Percentiles rank a stretch among this genome's conserved stretches.
Conservation (phyloP, 2,797 vertebrate genomes). For the Alcedo atthis region DNA sequence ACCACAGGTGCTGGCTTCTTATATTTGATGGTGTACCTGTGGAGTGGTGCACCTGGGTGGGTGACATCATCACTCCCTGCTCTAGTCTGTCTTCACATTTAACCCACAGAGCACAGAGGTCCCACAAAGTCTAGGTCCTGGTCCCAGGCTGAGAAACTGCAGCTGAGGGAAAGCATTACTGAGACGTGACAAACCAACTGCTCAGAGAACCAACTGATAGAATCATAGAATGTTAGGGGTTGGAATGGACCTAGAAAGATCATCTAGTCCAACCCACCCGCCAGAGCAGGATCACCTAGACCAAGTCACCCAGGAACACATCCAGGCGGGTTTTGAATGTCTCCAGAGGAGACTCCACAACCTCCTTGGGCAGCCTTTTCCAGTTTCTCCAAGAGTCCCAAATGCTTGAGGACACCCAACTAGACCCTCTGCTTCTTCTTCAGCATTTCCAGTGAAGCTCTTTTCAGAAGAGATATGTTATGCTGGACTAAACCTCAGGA, state of each 20-base stretch:
- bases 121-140: neutral
- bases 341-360: no score
- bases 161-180: neutral
- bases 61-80: neutral
- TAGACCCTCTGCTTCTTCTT: neutral
- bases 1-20: neutral
- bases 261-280: no score
- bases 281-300: no score
- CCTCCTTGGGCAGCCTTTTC: no score
- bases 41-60: fast-evolving
- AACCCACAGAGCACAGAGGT: neutral
- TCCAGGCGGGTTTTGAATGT: no score
- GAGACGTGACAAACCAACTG: fast-evolving
- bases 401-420: neutral
- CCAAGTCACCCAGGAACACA: no score
- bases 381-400: neutral
- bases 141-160: neutral
- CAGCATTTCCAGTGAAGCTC: neutral
- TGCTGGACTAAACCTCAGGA: neutral
- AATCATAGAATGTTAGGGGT: no score
- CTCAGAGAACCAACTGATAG: neutral
- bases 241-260: no score
- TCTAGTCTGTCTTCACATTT: neutral
- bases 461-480: fast-evolving
- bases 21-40: fast-evolving